Evolutionary conservation across 2,113 vertebrate genomes (phyloP).

Genomic region (Grantiella picta): DNA sequence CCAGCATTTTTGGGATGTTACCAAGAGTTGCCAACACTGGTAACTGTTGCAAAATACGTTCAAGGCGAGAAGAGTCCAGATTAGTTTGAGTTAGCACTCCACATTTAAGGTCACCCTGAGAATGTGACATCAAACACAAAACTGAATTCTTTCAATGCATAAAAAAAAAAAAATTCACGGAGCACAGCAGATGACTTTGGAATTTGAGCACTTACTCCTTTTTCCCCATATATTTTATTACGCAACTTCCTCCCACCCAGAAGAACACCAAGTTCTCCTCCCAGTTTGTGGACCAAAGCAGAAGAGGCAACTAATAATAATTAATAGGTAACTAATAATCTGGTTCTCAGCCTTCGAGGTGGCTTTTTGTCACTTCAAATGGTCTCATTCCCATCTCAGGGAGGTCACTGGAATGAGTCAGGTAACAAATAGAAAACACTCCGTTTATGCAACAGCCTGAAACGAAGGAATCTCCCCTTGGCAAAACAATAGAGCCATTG

Average conservation of each 20-base stretch:
- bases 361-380: background rate
- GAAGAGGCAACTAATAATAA: background rate
- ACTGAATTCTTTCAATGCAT: background rate
- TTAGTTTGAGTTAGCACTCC: background rate
- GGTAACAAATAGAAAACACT: slow-evolving; percentile 38
- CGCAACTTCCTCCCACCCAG: background rate
- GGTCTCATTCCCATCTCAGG: background rate
- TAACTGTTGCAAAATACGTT: background rate
- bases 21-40: background rate
- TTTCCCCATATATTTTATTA: background rate
- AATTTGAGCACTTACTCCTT: background rate
- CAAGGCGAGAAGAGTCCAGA: background rate
- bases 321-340: background rate
- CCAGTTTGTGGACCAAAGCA: background rate
- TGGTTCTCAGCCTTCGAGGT: background rate
- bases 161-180: background rate
- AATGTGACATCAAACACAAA: background rate
- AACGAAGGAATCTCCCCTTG: background rate
- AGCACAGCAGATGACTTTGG: background rate
- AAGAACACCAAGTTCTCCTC: background rate
- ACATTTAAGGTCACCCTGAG: background rate
- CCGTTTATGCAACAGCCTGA: background rate
- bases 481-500: background rate
- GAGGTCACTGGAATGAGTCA: background rate
- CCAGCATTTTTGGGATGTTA: background rate